A percentile compares a stretch with the other conserved stretches of the same genome.
Evolutionary conservation across 2,888 invertebrate species (phyloP).

Genomic region (Entomobrya multifasciata): DNA sequence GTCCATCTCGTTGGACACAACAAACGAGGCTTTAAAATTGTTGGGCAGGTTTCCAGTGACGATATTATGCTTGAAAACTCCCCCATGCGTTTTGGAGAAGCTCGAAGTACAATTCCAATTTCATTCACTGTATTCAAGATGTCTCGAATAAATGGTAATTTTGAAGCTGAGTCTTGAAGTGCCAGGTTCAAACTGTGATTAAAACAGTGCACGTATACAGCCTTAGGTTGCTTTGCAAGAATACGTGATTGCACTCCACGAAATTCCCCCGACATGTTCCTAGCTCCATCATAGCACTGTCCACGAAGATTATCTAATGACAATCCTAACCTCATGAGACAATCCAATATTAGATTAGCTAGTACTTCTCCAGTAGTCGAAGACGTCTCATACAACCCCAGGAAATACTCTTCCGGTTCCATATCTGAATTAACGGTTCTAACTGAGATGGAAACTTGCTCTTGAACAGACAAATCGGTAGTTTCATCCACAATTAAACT

Average conservation of each 20-base stretch:
- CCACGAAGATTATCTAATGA: not conserved
- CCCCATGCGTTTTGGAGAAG: not conserved
- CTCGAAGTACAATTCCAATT: not conserved
- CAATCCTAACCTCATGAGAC: not conserved
- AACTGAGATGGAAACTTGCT: conserved; percentile 55
- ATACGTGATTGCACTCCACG: conserved; percentile 35
- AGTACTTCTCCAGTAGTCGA: not conserved
- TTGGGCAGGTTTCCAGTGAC: not conserved
- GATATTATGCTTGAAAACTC: not conserved
- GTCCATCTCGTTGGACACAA: not conserved
- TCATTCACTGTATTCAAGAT: not conserved
- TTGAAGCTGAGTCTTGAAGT: conserved; percentile 15
- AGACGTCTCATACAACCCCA: not conserved
- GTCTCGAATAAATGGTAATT: not conserved
- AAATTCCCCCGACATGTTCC: conserved; percentile 37
- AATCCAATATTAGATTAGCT: not conserved
- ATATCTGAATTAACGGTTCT: conserved; percentile 6
- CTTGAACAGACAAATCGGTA: conserved; percentile 52
- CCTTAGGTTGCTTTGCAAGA: not conserved
- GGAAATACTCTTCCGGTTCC: not conserved
- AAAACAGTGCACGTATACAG: conserved; percentile 46
- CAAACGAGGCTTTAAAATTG: not conserved
- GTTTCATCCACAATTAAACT: conserved; percentile 68
- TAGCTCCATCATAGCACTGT: conserved; percentile 55
- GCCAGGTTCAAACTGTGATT: conserved; percentile 58